Percentiles rank a stretch among this genome's conserved stretches.
Evolutionary conservation across 1,140 invertebrate genomes (phyloP).

Genomic region (Phocides pigmalion): DNA sequence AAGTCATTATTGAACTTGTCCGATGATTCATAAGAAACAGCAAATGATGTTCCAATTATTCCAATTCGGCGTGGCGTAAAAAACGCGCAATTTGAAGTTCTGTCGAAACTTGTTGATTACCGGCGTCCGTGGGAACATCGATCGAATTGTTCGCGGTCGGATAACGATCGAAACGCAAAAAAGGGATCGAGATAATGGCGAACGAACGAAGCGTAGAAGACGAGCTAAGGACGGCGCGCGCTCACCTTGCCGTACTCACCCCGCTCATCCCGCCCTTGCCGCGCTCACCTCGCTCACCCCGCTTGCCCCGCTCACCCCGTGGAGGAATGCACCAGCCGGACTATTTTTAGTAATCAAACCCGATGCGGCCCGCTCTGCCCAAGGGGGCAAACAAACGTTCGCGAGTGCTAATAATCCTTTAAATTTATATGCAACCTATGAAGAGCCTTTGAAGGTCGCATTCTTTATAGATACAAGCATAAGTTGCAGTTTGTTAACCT

Average conservation of each 20-base stretch:
- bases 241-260: conserved; percentile 39
- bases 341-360: conserved; percentile 80
- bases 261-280: conserved; percentile 36
- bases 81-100: conserved; percentile 65
- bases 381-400: conserved; percentile 58
- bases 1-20: conserved; percentile 5
- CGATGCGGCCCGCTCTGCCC: conserved; percentile 54
- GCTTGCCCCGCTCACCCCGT: conserved; percentile 36
- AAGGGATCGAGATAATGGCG: conserved; percentile 74
- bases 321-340: conserved; percentile 66
- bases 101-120: conserved; percentile 67
- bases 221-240: conserved; percentile 64
- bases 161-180: conserved; percentile 78
- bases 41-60: conserved; percentile 28
- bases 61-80: conserved; percentile 48
- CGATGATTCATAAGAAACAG: conserved; percentile 17
- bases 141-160: conserved; percentile 72
- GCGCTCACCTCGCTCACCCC: conserved; percentile 43
- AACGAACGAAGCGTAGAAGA: conserved; percentile 52
- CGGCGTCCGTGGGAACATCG: conserved; percentile 67
- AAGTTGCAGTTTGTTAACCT: not conserved
- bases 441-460: conserved; percentile 6
- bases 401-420: conserved; percentile 52
- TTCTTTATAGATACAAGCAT: conserved; percentile 13
- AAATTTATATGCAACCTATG: conserved; percentile 32